Conservation (phyloP, 2,888 invertebrate species). For the Agriotes lineatus region DNA sequence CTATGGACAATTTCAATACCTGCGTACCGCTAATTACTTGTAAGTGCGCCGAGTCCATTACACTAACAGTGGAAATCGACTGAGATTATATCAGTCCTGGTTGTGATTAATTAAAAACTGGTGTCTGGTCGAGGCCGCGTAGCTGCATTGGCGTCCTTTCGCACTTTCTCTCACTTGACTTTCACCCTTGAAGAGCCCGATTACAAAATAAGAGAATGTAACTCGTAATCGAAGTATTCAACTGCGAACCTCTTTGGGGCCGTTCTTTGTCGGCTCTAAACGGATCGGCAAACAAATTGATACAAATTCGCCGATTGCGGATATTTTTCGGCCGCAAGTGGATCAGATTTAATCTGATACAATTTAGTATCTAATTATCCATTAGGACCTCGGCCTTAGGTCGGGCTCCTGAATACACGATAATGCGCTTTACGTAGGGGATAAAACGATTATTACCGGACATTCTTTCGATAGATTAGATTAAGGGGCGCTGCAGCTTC, state of each 20-base stretch:
- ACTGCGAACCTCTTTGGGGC: not conserved
- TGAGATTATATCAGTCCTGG: constrained; percentile 42
- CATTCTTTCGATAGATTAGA: constrained; percentile 34
- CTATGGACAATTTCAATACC: constrained; percentile 24
- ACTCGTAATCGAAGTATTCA: constrained; percentile 16
- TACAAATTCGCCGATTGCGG: constrained; percentile 11
- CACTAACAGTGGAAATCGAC: constrained; percentile 40
- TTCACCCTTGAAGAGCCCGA: constrained; percentile 59
- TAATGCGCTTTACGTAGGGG: constrained; percentile 32
- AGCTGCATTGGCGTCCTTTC: constrained; percentile 39
- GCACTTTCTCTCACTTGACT: constrained; percentile 58
- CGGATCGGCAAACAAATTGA: constrained; percentile 12
- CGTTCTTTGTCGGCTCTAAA: not conserved
- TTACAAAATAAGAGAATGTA: constrained; percentile 54
- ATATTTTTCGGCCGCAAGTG: not conserved
- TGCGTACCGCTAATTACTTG: constrained; percentile 25
- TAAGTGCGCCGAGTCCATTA: constrained; percentile 28
- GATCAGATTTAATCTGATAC: constrained; percentile 9
- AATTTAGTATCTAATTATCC: constrained; percentile 31
- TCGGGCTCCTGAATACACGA: constrained; percentile 14
- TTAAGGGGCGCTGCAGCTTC: constrained; percentile 17
- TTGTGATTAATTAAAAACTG: constrained; percentile 46
- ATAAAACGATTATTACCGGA: constrained; percentile 37
- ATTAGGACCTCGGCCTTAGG: constrained; percentile 17
- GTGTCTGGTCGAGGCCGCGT: constrained; percentile 38